A percentile compares a stretch with the other conserved stretches of the same genome.
These are phyloP conservation scores for Cantharis rufa DNA, from an alignment of 2,888 invertebrate genomes.

Conservation along the genomic window DNA sequence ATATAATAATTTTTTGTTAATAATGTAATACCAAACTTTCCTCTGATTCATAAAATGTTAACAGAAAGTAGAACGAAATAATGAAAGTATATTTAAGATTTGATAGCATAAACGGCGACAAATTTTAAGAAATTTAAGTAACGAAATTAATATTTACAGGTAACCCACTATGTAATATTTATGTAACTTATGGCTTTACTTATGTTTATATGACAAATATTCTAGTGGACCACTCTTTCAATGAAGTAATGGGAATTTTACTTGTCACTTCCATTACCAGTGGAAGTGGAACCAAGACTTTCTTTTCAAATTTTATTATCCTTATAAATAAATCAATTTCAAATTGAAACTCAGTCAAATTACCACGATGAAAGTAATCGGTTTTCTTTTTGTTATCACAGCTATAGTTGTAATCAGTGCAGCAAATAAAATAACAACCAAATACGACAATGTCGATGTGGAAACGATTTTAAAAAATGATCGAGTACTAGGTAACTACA, in stretches of 20 bases:
- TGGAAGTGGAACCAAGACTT: slow-evolving; percentile 44
- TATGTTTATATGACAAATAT: not conserved
- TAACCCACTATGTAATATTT: not conserved
- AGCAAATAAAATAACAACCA: slow-evolving; percentile 53
- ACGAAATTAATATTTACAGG: not conserved
- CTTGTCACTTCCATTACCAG: slow-evolving; percentile 27
- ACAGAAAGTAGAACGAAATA: not conserved
- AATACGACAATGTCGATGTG: slow-evolving; percentile 63
- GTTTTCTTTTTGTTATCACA: slow-evolving; percentile 46
- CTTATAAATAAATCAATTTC: slow-evolving; percentile 36
- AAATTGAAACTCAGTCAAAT: slow-evolving; percentile 25
- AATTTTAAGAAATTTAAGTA: not conserved
- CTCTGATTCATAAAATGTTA: not conserved
- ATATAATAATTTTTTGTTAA: not conserved
- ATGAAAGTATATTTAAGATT: not conserved
- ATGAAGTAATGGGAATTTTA: slow-evolving; percentile 17
- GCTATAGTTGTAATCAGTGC: slow-evolving; percentile 39
- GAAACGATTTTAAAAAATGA: slow-evolving; percentile 62
- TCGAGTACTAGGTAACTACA: slow-evolving; percentile 63
- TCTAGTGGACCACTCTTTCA: not conserved
- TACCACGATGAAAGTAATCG: slow-evolving; percentile 36
- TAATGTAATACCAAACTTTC: not conserved
- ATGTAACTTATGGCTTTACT: not conserved
- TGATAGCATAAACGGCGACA: not conserved
- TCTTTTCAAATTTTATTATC: slow-evolving; percentile 40